phyloP scores from a whole-genome alignment of 37 sponge, comb jelly and placozoan genomes.

The Halichondria panicea region DNA sequence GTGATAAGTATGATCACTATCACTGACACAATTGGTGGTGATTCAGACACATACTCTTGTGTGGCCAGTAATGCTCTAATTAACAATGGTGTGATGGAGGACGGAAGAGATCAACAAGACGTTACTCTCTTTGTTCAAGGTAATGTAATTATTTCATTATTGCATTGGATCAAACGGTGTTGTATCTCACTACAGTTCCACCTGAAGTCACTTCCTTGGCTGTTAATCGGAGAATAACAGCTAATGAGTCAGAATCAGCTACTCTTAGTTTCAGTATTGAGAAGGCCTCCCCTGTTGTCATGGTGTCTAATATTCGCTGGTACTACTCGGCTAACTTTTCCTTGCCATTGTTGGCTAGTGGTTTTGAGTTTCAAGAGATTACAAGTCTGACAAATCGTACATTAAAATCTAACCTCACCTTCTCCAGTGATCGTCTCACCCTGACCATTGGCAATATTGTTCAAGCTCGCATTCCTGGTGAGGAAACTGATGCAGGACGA shows the following conservation, averaged over 20 bases:
- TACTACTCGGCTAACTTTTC: constrained; percentile 12
- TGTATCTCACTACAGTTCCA: constrained; percentile 36
- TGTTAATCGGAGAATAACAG: constrained; percentile 13
- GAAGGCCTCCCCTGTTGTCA: constrained; percentile 50
- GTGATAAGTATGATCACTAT: constrained; percentile 40
- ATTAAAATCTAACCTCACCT: constrained; percentile 12
- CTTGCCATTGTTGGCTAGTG: neutral
- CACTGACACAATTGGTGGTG: constrained; percentile 12
- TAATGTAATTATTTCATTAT: neutral
- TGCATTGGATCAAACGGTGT: neutral
- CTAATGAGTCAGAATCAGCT: constrained; percentile 7
- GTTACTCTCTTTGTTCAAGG: constrained; percentile 44
- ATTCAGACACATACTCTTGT: constrained; percentile 52
- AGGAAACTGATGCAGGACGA: constrained; percentile 55
- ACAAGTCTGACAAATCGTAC: constrained; percentile 40
- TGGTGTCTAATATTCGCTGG: constrained; percentile 38
- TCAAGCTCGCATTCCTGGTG: neutral
- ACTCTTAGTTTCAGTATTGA: constrained; percentile 37
- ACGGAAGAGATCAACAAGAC: neutral
- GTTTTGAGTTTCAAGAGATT: constrained; percentile 11
- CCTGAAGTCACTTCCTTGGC: constrained; percentile 40
- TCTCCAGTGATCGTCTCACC: neutral
- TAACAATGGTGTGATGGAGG: constrained; percentile 10
- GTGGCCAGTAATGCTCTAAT: constrained; percentile 36
- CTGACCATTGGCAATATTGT: constrained; percentile 33